Conservation (phyloP, 2,113 vertebrate genomes). For the Acanthisitta chloris region DNA sequence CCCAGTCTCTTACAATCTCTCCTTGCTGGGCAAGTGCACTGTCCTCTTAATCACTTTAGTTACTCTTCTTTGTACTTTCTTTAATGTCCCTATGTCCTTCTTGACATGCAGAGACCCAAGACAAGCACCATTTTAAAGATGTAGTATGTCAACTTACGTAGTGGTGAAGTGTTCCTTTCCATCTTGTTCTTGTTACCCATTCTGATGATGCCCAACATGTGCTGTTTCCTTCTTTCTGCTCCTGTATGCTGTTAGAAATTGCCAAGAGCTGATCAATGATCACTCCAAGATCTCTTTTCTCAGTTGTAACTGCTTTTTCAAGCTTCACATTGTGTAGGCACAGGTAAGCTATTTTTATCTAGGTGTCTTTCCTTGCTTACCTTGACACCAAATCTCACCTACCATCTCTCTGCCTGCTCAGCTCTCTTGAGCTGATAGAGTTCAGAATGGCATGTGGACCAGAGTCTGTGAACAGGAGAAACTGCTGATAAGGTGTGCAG, state of each 20-base stretch:
- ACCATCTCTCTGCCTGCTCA: not conserved
- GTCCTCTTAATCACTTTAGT: not conserved
- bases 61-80: not conserved
- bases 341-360: not conserved
- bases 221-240: not conserved
- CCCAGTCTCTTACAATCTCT: not conserved
- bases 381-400: not conserved
- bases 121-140: not conserved
- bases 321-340: rapidly evolving
- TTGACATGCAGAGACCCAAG: not conserved
- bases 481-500: not conserved
- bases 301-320: not conserved
- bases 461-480: not conserved
- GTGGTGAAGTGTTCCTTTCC: not conserved
- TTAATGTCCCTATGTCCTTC: not conserved
- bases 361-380: not conserved
- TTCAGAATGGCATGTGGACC: not conserved
- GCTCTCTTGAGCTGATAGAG: not conserved
- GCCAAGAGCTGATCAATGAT: not conserved
- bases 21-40: not conserved
- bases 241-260: not conserved
- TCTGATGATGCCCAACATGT: not conserved
- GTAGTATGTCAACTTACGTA: not conserved
- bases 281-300: not conserved
- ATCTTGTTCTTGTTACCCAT: not conserved